Conservation (phyloP, 2,888 invertebrate genomes). For the Dendrolimus pini region DNA sequence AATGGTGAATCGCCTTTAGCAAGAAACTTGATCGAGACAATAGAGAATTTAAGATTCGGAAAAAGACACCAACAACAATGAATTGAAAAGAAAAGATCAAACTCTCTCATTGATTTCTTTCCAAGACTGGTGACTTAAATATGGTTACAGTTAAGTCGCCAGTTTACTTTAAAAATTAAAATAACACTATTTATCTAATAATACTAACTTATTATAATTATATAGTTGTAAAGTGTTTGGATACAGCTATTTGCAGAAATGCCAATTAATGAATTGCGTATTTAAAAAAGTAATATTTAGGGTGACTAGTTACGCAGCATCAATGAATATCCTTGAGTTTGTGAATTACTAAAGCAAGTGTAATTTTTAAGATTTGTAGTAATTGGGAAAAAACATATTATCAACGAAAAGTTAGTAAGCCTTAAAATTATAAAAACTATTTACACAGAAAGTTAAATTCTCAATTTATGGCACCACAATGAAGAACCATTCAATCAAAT, state of each 20-base stretch:
- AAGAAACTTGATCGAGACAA: slow-evolving; percentile 8
- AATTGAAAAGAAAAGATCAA: slow-evolving; percentile 35
- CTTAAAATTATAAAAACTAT: neutral
- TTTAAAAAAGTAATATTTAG: neutral
- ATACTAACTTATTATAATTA: slow-evolving; percentile 13
- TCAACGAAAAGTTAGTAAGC: neutral
- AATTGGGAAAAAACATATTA: neutral
- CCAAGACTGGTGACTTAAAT: slow-evolving; percentile 3
- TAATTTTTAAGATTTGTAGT: neutral
- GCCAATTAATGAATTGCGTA: neutral
- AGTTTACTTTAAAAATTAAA: slow-evolving; percentile 16
- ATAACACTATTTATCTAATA: slow-evolving; percentile 23
- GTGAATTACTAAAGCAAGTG: neutral
- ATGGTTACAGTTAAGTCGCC: too few species aligned
- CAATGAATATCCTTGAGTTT: neutral
- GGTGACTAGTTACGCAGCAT: neutral
- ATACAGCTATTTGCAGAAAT: neutral
- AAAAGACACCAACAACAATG: slow-evolving; percentile 24
- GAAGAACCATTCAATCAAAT: neutral
- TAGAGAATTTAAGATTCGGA: neutral
- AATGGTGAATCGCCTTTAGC: slow-evolving; percentile 36
- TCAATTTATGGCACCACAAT: neutral
- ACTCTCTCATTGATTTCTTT: slow-evolving; percentile 11
- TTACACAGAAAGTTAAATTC: neutral
- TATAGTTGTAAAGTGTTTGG: slow-evolving; percentile 1